Conservation (phyloP, 2,888 invertebrate species). For the Cephus runcator region DNA sequence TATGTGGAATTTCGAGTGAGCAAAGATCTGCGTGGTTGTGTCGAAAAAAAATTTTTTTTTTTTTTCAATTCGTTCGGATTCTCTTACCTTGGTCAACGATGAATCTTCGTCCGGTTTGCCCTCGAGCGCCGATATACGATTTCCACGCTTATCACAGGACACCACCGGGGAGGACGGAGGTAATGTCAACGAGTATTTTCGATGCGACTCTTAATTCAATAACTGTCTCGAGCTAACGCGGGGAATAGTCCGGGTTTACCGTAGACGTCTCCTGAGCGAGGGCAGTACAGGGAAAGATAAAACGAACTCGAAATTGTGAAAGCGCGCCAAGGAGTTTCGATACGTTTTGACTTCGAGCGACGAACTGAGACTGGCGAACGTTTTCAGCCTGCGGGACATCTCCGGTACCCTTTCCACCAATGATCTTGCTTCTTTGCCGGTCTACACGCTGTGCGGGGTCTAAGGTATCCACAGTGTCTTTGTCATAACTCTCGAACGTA, state of each 20-base stretch:
- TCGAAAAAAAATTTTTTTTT: not conserved
- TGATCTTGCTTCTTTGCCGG: conserved; percentile 45
- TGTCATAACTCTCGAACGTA: not conserved
- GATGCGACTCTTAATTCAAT: not conserved
- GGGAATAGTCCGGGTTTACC: not conserved
- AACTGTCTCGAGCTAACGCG: not conserved
- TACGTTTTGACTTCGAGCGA: conserved; percentile 49
- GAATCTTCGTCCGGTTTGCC: conserved; percentile 25
- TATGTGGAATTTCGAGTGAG: not conserved
- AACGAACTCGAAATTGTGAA: not conserved
- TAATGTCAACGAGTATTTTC: not conserved
- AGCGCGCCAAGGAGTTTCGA: conserved; percentile 15
- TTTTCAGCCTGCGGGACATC: conserved; percentile 35
- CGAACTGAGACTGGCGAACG: conserved; percentile 56
- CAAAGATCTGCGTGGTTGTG: not conserved
- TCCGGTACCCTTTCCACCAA: conserved; percentile 46
- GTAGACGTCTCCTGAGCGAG: not conserved
- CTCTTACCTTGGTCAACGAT: not conserved
- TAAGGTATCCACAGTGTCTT: not conserved
- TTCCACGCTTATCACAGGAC: not conserved
- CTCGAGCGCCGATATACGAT: conserved; percentile 33
- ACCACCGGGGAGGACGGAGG: not conserved
- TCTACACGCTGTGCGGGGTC: conserved; percentile 12
- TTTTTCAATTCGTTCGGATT: not conserved
- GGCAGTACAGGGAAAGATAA: no score